These are phyloP conservation scores for Phylloscopus collybita DNA, from an alignment of 2,797 vertebrate genomes.

Conservation along the genomic window DNA sequence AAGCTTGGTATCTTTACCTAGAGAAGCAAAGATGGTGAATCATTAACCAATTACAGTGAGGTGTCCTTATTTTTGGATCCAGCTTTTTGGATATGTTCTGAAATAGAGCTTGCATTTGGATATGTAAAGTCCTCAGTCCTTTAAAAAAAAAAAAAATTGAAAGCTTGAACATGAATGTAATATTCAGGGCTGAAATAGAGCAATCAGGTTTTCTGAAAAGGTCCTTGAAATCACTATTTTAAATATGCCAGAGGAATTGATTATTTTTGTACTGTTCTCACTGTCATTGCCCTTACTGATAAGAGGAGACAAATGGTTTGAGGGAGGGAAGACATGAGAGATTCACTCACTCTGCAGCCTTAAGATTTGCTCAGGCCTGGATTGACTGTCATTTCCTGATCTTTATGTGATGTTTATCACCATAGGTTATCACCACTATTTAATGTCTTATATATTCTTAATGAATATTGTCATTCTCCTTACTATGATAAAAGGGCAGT, in stretches of 20 bases:
- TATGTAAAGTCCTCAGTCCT: not conserved
- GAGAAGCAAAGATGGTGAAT: not conserved
- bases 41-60: not conserved
- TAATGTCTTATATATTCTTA: not conserved
- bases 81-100: not conserved
- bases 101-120: not conserved
- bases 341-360: not conserved
- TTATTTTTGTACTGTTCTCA: slow-evolving; percentile 28
- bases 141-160: not conserved
- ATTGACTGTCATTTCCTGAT: not conserved
- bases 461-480: not conserved
- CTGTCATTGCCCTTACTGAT: slow-evolving; percentile 4
- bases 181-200: not conserved
- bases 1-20: not conserved
- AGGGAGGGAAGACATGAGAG: not conserved
- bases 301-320: not conserved
- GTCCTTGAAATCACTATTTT: slow-evolving; percentile 6
- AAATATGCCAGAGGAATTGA: not conserved
- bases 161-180: not conserved
- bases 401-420: not conserved
- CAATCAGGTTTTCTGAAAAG: not conserved
- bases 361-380: not conserved
- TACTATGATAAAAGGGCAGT: not conserved
- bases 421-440: not conserved
- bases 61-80: not conserved